Conservation (phyloP, 2,888 invertebrate species). For the Erebia palarica region DNA sequence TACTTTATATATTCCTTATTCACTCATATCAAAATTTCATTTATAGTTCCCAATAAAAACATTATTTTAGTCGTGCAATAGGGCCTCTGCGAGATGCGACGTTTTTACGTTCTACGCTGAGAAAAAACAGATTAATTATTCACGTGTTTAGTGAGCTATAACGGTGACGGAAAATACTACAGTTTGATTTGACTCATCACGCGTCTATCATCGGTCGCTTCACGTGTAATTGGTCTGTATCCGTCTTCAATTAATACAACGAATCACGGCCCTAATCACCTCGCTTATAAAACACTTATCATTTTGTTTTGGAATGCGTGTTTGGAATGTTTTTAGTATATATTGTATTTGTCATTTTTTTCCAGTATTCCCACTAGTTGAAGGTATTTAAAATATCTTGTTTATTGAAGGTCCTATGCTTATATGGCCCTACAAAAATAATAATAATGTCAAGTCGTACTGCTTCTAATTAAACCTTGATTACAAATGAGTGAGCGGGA, state of each 20-base stretch:
- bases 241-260: background rate
- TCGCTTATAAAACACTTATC: conserved; percentile 27
- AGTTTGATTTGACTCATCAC: too few species aligned
- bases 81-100: too few species aligned
- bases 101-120: too few species aligned
- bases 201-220: too few species aligned
- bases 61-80: too few species aligned
- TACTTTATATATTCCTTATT: too few species aligned
- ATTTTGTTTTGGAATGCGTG: conserved; percentile 34
- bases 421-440: background rate
- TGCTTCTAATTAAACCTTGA: background rate
- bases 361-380: conserved; percentile 28
- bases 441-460: conserved; percentile 9
- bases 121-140: too few species aligned
- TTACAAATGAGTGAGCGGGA: background rate
- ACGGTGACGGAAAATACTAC: too few species aligned
- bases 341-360: conserved; percentile 23
- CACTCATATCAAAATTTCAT: too few species aligned
- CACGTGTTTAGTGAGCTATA: too few species aligned
- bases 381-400: background rate
- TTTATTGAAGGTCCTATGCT: background rate
- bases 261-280: conserved; percentile 16
- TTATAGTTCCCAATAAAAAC: too few species aligned
- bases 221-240: background rate
- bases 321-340: conserved; percentile 29